Evolutionary conservation across 2,797 vertebrate species (phyloP).

Genomic region (Poliocrania exsul): DNA sequence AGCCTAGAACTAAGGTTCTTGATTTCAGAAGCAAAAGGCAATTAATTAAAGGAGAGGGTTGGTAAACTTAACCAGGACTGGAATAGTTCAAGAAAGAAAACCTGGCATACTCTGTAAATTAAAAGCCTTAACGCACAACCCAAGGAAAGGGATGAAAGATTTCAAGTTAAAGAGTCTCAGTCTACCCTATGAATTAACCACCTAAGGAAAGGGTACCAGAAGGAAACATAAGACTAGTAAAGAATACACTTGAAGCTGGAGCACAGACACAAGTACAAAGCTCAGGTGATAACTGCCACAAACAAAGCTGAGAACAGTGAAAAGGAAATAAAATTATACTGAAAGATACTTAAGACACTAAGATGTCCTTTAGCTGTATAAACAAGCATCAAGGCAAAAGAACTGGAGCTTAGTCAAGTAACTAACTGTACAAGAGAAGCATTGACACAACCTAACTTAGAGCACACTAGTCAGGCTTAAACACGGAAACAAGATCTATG

Average conservation of each 20-base stretch:
- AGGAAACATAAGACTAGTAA: background rate
- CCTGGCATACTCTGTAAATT: background rate
- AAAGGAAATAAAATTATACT: background rate
- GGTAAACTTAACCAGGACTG: background rate
- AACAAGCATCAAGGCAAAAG: background rate
- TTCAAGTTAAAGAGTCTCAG: background rate
- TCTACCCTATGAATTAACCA: background rate
- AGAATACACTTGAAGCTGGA: background rate
- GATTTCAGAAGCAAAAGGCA: background rate
- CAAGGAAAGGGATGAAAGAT: background rate
- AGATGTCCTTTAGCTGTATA: background rate
- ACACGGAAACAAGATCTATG: background rate
- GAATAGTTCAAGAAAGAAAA: background rate
- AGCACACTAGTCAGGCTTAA: background rate
- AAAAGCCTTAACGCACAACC: background rate
- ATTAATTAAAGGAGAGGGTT: background rate
- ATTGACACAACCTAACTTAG: background rate
- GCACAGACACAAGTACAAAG: background rate
- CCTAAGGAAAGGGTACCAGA: background rate
- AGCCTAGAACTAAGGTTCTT: background rate
- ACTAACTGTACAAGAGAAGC: background rate
- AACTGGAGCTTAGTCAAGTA: background rate
- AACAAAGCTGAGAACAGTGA: background rate
- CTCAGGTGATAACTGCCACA: background rate
- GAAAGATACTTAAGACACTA: background rate